Base-by-base conservation (phyloP, 2,888 invertebrate species). In the Hydroisotoma schaefferi region DNA sequence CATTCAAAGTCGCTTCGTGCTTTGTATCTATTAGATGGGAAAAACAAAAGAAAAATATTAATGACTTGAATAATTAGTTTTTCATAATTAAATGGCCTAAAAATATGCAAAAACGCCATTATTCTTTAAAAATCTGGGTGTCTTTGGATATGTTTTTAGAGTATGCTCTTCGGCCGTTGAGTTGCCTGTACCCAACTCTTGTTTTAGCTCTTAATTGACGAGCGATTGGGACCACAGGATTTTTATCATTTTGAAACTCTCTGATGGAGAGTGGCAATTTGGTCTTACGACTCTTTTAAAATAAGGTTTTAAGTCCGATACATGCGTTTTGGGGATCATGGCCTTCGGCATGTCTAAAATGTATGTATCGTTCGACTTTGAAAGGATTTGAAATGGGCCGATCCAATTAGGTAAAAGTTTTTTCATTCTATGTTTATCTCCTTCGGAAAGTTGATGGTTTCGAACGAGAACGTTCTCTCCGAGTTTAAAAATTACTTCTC, bases 391-490 rank as follows among this genome's bases (percentile, higher is more conserved):
- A 33, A 33, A 8, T 8, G 33, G 33, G 33, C 33, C 33, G 15
- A 10, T 33, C 33, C 33, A 33, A 10, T 33, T 33, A 10, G 33
- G n/a, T n/a, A n/a, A n/a, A n/a, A 67, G 33, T 23, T 64, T 67
- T 5, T 29, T 15, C 20, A 47, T 43, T n/a, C 44, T 54, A 23
- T 29, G 20, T 12, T 59, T 46, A 1, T 54, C 61, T 10, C 20
- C 27, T 46, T 48, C 33, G 2, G 57, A 61, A 12, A 52, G n/a
- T 18, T 27, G 18, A 52, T 61, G 58, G 58, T 58, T 61, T 40
- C 54, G 52, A 5, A 55, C 22, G 20, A 46, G 25, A 1, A 67
- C 61, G 20, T 49, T 46, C 28, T 67, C 57, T 0, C 61, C 67
- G 8, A 49, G 18, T 22, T 51, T 47, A 49, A 55, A 64, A 1